Evolutionary conservation across 2,113 vertebrate genomes (phyloP), one percentile per base, ranked within the genome.

Genomic region (Oreochromis spilurus): DNA sequence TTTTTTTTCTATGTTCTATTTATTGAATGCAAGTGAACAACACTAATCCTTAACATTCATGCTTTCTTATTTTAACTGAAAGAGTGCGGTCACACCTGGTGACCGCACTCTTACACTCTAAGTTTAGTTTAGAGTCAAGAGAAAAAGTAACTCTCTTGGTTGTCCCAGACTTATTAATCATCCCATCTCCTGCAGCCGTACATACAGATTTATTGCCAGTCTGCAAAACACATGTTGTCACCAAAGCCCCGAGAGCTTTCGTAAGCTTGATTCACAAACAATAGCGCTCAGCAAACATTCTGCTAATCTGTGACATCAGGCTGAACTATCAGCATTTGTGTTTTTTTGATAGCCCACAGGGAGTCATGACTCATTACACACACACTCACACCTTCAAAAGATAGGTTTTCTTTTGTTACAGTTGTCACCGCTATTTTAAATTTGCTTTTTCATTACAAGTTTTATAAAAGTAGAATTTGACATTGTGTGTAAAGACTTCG

Each of bases 181-280:
- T 29, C 24, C n/a, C 24, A 29, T 70, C 55, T 50, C 50, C 38
- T 70, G 52, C 82, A 83, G 86, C 81, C 6, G 9, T 62, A 34
- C 17, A 65, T 48, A 29, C 67, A 79, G 7, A 26, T 26, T 21
- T 80, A 8, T 53, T 50, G 29, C 55, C 14, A 26, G 36, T 34
- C 11, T 82, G 75, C 67, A 72, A 81, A 77, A 67, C 29, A 82
- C 40, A 67, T 9, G 13, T 31, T 26, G 43, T 80, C 50, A 31
- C 24, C 67, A 54, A 45, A 83, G 77, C 31, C 54, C 16, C 4
- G 36, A 83, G 72, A 84, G 78, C 54, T 53, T 55, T 87, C 9
- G 4, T 16, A 50, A 53, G 82, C 84, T 88, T 87, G 81, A 84
- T 84, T 80, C 72, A 26, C 48, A 82, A 83, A 85, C 53, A 75